A percentile compares a stretch with the other conserved stretches of the same genome.
These are phyloP conservation scores for Magallana ariakensis DNA, from an alignment of 1,140 invertebrate species.

Conservation along the genomic window DNA sequence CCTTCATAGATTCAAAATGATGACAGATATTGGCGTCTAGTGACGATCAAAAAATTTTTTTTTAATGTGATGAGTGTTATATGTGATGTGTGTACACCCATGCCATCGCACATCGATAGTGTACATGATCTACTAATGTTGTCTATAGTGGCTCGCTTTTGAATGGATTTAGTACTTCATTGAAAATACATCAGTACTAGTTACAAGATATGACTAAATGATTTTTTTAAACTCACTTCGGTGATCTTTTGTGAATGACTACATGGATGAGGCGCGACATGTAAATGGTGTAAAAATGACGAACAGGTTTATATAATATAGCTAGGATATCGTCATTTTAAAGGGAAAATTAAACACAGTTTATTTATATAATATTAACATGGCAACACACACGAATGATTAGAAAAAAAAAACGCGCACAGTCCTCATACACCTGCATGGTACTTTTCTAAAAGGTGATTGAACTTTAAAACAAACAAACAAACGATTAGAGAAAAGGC, in stretches of 20 bases:
- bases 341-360: conserved; percentile 25
- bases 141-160: not conserved
- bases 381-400: conserved; percentile 32
- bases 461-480: conserved; percentile 15
- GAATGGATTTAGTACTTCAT: conserved; percentile 26
- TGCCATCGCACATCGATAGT: conserved; percentile 13
- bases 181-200: conserved; percentile 40
- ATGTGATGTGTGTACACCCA: conserved; percentile 23
- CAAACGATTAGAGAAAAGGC: not conserved
- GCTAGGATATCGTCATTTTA: conserved; percentile 41
- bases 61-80: conserved; percentile 36
- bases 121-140: conserved; percentile 39
- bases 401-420: not conserved
- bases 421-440: not conserved
- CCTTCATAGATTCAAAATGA: conserved; percentile 40
- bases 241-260: conserved; percentile 40
- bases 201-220: conserved; percentile 12
- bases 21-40: conserved; percentile 43
- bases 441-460: conserved; percentile 34
- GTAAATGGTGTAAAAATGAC: conserved; percentile 23
- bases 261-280: conserved; percentile 38
- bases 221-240: conserved; percentile 19
- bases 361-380: conserved; percentile 27
- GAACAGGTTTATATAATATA: not conserved
- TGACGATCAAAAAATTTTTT: conserved; percentile 24